Evolutionary conservation across 2,113 vertebrate genomes (phyloP), one percentile per base, ranked within the genome.

Genomic region (Apteryx owenii): DNA sequence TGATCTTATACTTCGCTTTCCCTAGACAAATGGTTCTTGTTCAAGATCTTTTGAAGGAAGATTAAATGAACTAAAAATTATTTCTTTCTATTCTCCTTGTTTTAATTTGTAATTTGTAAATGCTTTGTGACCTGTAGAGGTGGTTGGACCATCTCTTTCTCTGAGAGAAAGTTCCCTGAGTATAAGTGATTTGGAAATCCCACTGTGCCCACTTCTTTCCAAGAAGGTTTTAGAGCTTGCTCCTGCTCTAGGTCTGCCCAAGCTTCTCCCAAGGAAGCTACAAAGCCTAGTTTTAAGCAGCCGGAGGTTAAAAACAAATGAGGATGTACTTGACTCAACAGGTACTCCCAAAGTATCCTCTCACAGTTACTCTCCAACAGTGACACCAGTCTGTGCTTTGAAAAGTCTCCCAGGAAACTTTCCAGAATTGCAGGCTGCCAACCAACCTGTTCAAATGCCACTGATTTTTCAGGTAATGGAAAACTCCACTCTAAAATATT

Each of bases 41-140:
- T 61, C 73, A 90, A 84, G 38, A 79, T 10, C 12, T 87, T 75
- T 54, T 78, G 40, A 70, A 91, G 33, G 12, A 83, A 93, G 86
- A 80, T 28, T 40, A 18, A 1, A 14, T 51, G 44, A 68, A 3
- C 11, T 33, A 26, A 81, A 65, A 78, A 50, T 25, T 4, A 56
- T 44, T 50, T 73, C 2, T 29, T 70, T 93, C 78, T 64, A 78
- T 54, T 79, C 5, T 33, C 6, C 91, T 79, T 40, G 21, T 60
- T 87, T 58, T 53, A 48, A 72, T 12, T 36, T 28, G 31, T 22
- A 56, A 85, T 51, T 56, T 65, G 2, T 1, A 44, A 46, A 48
- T 44, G 7, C 79, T 83, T 85, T 70, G 19, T 2, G 0, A 85
- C 22, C 29, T 66, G 14, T 25, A 70, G 58, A 91, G 19, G 33